phyloP scores from a whole-genome alignment of 92 coral and sea anemone genomes.

The Hydrozoanthus gracilis region DNA sequence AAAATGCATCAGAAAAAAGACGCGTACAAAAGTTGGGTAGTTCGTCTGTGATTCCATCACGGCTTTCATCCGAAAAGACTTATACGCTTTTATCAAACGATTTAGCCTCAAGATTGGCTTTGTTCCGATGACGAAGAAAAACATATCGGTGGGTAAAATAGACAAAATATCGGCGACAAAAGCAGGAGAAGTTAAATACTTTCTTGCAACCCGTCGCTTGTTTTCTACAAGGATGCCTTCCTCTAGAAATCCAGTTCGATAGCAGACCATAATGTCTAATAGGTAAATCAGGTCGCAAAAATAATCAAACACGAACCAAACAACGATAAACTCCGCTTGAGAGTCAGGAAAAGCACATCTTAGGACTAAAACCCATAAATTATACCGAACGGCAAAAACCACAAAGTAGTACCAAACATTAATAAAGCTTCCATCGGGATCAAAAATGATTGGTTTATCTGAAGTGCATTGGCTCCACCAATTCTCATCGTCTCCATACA shows the following conservation, averaged over 20 bases:
- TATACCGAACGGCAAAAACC: constrained; percentile 89
- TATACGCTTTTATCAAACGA: constrained; percentile 81
- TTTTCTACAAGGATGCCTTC: constrained; percentile 87
- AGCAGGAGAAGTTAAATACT: constrained; percentile 66
- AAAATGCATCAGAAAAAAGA: constrained; percentile 86
- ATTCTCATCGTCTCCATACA: constrained; percentile 43
- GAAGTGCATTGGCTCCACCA: constrained; percentile 24
- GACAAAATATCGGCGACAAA: constrained; percentile 82
- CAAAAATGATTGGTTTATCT: constrained; percentile 69
- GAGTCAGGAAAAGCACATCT: constrained; percentile 90
- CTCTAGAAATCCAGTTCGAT: constrained; percentile 86
- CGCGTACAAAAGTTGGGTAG: constrained; percentile 88
- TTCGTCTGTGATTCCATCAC: constrained; percentile 90
- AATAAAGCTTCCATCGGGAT: constrained; percentile 83
- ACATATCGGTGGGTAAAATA: constrained; percentile 79
- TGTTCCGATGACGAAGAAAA: constrained; percentile 73
- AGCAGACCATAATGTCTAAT: constrained; percentile 71
- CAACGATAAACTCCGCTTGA: constrained; percentile 70
- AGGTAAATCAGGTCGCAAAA: constrained; percentile 80
- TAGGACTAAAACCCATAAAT: constrained; percentile 87
- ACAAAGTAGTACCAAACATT: constrained; percentile 87
- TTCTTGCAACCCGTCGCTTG: constrained; percentile 57
- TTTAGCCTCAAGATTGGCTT: constrained; percentile 80
- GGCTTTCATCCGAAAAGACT: constrained; percentile 80
- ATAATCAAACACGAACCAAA: constrained; percentile 88